Percentiles rank a stretch among this genome's conserved stretches.
phyloP scores from a whole-genome alignment of 2,888 invertebrate genomes.

The Tanytarsus gracilentus region DNA sequence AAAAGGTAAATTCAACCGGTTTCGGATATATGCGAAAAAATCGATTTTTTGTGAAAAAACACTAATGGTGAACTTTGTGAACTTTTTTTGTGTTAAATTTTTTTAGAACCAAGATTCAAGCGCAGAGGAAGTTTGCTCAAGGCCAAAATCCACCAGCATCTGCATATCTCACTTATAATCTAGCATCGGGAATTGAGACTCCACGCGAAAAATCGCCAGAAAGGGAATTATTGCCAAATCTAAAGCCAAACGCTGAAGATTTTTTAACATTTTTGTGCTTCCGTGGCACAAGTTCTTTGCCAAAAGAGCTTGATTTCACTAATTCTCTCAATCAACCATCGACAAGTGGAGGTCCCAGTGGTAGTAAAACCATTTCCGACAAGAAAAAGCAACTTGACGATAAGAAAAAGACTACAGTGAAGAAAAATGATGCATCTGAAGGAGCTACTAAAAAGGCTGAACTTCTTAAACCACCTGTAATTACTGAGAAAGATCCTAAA shows the following conservation, averaged over 20 bases:
- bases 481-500: constrained; percentile 10
- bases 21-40: constrained; percentile 16
- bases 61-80: constrained; percentile 15
- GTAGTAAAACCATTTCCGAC: constrained; percentile 10
- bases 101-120: constrained; percentile 67
- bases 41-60: constrained; percentile 22
- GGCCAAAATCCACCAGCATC: constrained; percentile 63
- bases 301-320: constrained; percentile 63
- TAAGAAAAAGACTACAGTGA: constrained; percentile 1
- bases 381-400: constrained; percentile 17
- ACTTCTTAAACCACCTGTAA: background rate
- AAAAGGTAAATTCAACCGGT: constrained; percentile 25
- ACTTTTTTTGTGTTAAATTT: constrained; percentile 6
- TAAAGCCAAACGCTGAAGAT: constrained; percentile 74
- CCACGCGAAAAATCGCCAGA: constrained; percentile 49
- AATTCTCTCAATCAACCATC: constrained; percentile 39
- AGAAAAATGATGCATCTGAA: constrained; percentile 28
- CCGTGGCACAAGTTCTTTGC: constrained; percentile 63
- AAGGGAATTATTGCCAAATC: constrained; percentile 54
- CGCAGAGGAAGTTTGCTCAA: constrained; percentile 81
- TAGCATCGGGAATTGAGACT: constrained; percentile 34
- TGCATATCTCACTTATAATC: constrained; percentile 35
- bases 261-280: constrained; percentile 78
- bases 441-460: constrained; percentile 5
- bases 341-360: constrained; percentile 33